Base-by-base conservation (phyloP, 2,113 vertebrate species). In the Microtus ochrogaster region DNA sequence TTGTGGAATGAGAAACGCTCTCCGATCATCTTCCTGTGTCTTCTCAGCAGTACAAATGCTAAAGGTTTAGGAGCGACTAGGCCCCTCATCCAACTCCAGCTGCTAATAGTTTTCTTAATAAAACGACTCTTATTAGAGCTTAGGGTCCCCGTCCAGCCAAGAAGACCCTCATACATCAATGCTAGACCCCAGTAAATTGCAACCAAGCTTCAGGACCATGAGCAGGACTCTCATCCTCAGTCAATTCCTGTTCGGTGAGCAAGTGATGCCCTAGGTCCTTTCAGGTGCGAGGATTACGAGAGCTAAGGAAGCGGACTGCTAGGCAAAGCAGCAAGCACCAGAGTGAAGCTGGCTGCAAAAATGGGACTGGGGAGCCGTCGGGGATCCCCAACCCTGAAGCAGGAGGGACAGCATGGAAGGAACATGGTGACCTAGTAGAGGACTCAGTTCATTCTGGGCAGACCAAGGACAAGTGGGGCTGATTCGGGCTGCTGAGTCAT, bases 401-500 rank as follows among this genome's bases (percentile, higher is more conserved):
- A 10, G 58, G 78, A 39, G 77, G 24, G 36, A 7, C 10, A 26
- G 73, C 0, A 0, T 0, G 39, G 26, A 14, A 5, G 26, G 55
- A 28, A 13, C 2, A 16, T 12, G 72, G 13, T 4, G 16, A 19
- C 9, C 47, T 88, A 8, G 2, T 5, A 30, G 7, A n/a, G 30
- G 12, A 4, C 61, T 19, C 16, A 5, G 58, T 33, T 55, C 0
- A 0, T 36, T 47, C n/a, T 19, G 44, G 33, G 17, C 5, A 14
- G 5, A 70, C 3, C 12, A 21, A 26, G 6, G 49, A 10, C 44
- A 89, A 12, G 16, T 0, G 16, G 52, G 76, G 13, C 52, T 28
- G 41, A 39, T 30, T 19, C 0, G 3, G 58, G 41, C 36, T 24
- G 8, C 65, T 21, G 2, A 1, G 22, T 16, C 33, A 88, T 0